phyloP scores from a whole-genome alignment of 2,797 vertebrate species.

The Dicrostonyx torquatus region DNA sequence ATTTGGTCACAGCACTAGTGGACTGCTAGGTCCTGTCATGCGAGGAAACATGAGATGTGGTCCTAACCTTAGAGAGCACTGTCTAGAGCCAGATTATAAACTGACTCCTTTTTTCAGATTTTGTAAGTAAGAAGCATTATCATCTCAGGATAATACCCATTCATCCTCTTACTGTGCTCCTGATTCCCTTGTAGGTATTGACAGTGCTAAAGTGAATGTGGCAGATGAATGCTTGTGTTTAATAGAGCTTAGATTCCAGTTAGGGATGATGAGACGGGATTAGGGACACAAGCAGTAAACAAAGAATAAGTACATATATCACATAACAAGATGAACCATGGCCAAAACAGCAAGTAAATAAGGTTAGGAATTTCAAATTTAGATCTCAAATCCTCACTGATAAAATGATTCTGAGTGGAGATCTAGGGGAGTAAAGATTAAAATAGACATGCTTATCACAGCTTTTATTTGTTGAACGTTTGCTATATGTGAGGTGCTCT shows the following conservation, averaged over 20 bases:
- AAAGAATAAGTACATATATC: constrained; percentile 26
- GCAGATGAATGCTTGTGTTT: neutral
- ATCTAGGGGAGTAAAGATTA: constrained; percentile 43
- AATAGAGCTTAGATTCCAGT: neutral
- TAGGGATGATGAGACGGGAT: neutral
- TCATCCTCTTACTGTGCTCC: constrained; percentile 24
- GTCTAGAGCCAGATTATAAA: constrained; percentile 26
- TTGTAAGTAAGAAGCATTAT: constrained; percentile 47
- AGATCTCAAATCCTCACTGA: neutral
- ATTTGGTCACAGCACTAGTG: constrained; percentile 11
- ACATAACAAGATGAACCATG: neutral
- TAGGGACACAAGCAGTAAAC: neutral
- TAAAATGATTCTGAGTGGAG: constrained; percentile 2
- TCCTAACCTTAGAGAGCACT: neutral
- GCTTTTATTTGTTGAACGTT: constrained; percentile 15
- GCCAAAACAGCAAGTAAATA: constrained; percentile 26
- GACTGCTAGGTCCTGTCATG: neutral
- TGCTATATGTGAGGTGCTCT: neutral
- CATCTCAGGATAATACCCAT: neutral
- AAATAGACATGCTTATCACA: constrained; percentile 28
- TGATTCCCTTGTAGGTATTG: neutral
- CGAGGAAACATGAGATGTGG: constrained; percentile 34
- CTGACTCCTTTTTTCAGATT: neutral
- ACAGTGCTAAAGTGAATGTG: constrained; percentile 31
- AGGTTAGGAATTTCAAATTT: neutral